Base-by-base conservation (phyloP, 1,140 invertebrate genomes). In the Meloidogyne exigua region DNA sequence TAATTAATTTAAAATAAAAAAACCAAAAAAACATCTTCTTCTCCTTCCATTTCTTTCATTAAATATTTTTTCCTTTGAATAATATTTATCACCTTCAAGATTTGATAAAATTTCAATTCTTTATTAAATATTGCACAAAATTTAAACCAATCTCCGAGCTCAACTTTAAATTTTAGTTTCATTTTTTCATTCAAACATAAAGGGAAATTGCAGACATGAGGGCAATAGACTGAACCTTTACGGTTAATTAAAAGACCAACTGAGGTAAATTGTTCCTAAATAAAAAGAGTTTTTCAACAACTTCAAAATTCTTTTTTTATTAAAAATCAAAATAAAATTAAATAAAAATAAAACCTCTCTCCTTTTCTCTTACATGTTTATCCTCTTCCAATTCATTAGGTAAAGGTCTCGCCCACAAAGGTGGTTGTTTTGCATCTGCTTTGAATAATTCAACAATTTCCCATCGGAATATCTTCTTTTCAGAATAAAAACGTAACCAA, bases 291-390 rank as follows among this genome's bases (percentile, higher is more conserved):
- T 32, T 32, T 32, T 32, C 7, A 32, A 32, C n/a, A n/a, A n/a
- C 28, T 32, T 7, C 28, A 32, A 32, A 32, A 32, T 32, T 3
- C 2, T 32, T 32, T 32, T 32, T 32, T 32, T 32, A 32, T 3
- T 3, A 32, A 32, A 32, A 32, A 49, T 18, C 5, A 18, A 49
- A 49, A 49, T n/a, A 18, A 57, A 57, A 18, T 2, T 49, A 18
- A 18, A 18, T 18, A 49, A 49, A 49, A 18, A 18, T 18, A 18
- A 18, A 44, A 44, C 0, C 12, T 44, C 15, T 44, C 42, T n/a
- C n/a, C n/a, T n/a, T n/a, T n/a, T n/a, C n/a, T n/a, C 44, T 49
- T 49, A 57, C 49, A 57, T 57, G n/a, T 57, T 57, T 57, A n/a
- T 5, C 4, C 0, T n/a, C 18, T n/a, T n/a, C 49, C 49, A 57